Base-by-base conservation (phyloP, 2,113 vertebrate species). In the Sapayoa aenigma region DNA sequence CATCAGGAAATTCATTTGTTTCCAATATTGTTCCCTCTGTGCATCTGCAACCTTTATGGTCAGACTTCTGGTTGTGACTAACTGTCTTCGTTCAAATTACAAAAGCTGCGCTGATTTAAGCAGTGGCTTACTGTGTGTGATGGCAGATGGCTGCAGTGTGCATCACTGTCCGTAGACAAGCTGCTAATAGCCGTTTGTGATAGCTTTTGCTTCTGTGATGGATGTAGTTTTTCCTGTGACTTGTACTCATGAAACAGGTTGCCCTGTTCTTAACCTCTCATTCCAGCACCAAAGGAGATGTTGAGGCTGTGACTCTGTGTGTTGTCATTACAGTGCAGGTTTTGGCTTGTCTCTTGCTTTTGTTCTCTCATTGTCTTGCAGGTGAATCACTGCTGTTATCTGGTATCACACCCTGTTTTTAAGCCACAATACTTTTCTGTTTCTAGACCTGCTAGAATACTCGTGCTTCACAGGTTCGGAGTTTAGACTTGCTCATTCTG, bases 331-430 rank as follows among this genome's bases (percentile, higher is more conserved):
- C 81, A 79, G 16, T 65, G 66, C 96, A 95, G 84, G 96, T 94
- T 94, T 91, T 91, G 89, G 28, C 96, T 94, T 95, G 96, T 82
- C 77, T 84, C 22, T 76, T 89, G 87, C 76, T 96, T 92, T 95
- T 95, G 93, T 91, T 47, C 37, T 94, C 69, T 79, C 62, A 76
- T 92, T 96, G 87, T 92, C 87, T 94, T 94, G 44, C 53, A 82
- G 47, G 53, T 96, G 96, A 96, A 87, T 97, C 96, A 97, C 62
- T 15, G 41, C 71, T 96, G 91, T 95, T 97, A 96, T 96, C 93
- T 94, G 66, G 69, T 94, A 91, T 97, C 95, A 96, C 94, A 89
- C 96, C 96, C 89, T 84, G 78, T 84, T 96, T 96, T 95, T 91
- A 94, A 95, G 85, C n/a, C 44, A 58, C 69, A 65, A 28, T 78